Percentiles rank a stretch among this genome's conserved stretches.
Evolutionary conservation across 2,888 invertebrate genomes (phyloP).

Genomic region (Alviniconcha strummeri): DNA sequence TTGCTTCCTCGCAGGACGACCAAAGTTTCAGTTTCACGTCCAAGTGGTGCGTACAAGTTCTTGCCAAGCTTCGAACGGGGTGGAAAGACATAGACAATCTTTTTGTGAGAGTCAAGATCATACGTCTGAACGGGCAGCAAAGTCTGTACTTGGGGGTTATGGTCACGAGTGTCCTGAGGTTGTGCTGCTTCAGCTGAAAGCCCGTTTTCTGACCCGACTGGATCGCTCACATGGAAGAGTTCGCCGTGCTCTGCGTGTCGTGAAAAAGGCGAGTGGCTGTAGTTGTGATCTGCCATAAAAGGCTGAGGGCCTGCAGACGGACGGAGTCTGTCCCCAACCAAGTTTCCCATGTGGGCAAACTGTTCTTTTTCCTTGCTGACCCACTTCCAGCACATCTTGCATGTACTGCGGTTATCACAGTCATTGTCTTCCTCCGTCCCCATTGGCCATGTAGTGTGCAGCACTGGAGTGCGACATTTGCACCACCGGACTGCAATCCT

Average conservation of each 20-base stretch:
- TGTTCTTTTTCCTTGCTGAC: constrained; percentile 4
- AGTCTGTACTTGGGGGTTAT: too few relatives aligned
- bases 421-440: background rate
- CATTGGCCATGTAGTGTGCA: background rate
- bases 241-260: background rate
- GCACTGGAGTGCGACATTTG: constrained; percentile 2
- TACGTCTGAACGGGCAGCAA: too few relatives aligned
- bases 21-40: too few relatives aligned
- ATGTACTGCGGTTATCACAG: background rate
- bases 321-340: background rate
- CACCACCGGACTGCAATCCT: background rate
- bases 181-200: too few relatives aligned
- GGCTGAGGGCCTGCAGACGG: background rate
- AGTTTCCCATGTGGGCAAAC: background rate
- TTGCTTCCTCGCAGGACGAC: background rate
- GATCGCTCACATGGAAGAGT: too few relatives aligned
- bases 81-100: background rate
- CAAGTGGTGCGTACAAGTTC: too few relatives aligned
- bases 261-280: constrained; percentile 1
- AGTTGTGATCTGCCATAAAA: constrained; percentile 10
- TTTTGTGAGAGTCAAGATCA: background rate
- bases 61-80: background rate
- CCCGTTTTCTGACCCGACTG: too few relatives aligned
- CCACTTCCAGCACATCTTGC: background rate
- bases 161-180: too few relatives aligned